Evolutionary conservation across 2,888 invertebrate species (phyloP), one percentile per base, ranked within the genome.

Genomic region (Chymomyza caudatula): DNA sequence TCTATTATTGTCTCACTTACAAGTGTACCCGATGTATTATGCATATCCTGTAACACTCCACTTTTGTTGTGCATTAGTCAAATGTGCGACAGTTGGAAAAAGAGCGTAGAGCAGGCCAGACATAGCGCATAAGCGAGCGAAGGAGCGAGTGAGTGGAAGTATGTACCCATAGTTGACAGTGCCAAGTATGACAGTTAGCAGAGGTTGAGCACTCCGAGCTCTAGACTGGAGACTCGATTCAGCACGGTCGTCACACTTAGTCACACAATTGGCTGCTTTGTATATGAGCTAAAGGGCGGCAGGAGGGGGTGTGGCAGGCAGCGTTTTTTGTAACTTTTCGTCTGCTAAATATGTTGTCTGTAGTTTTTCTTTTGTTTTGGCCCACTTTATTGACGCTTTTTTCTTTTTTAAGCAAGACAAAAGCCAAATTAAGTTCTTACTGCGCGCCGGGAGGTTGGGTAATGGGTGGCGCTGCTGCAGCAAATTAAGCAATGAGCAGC

Each of bases 21-120:
- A 86, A 81, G 81, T 85, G 86, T 84, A 86, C 79, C 78, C 75
- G 74, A 87, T 85, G 83, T 80, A 82, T 85, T 85, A 86, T 85
- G 87, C 83, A 86, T 85, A 85, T 86, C 87, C 85, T 86, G 85
- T 86, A 80, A 82, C 87, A 86, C 83, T 83, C 82, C 85, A 78
- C 82, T 86, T 86, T 86, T 85, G 82, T 77, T 86, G 82, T 82
- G 86, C 85, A 86, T 85, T 85, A 86, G 87, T 80, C 78, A 87
- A 86, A 86, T 80, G 85, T 82, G 72, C 81, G 85, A 75, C 82
- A 76, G 76, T 73, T 75, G 76, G 75, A 79, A 85, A 77, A 65
- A 73, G 66, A 61, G 69, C 70, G 55, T 64, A 67, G 56, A 51
- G 64, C 20, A 54, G 22, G 51, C 47, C 8, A 61, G 52, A 59